A percentile compares a stretch with the other conserved stretches of the same genome.
Conservation (phyloP, 1,140 invertebrate species). For the Ips typographus region DNA sequence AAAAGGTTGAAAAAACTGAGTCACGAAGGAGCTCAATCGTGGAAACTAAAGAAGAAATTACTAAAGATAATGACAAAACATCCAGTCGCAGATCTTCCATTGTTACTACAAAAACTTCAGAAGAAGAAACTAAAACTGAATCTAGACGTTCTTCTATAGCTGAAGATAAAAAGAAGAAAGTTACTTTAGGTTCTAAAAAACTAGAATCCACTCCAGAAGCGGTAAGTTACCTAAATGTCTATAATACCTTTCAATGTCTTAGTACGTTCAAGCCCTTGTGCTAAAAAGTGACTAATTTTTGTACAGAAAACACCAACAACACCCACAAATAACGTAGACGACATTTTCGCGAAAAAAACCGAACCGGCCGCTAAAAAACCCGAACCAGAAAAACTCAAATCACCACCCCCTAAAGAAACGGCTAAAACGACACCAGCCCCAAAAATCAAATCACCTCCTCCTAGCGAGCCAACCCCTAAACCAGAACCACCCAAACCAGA, state of each 20-base stretch:
- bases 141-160: slow-evolving; percentile 64
- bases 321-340: slow-evolving; percentile 54
- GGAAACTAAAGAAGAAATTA: slow-evolving; percentile 54
- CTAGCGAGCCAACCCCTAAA: slow-evolving; percentile 48
- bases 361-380: slow-evolving; percentile 46
- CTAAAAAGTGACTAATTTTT: slow-evolving; percentile 19
- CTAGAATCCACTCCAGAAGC: slow-evolving; percentile 46
- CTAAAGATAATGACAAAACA: slow-evolving; percentile 48
- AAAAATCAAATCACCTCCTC: slow-evolving; percentile 22
- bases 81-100: slow-evolving; percentile 48
- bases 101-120: slow-evolving; percentile 40
- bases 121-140: slow-evolving; percentile 62
- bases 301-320: slow-evolving; percentile 53
- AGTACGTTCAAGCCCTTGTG: no score
- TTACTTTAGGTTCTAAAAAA: slow-evolving; percentile 42
- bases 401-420: slow-evolving; percentile 36
- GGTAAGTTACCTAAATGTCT: slow-evolving; percentile 40
- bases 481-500: slow-evolving; percentile 35
- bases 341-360: slow-evolving; percentile 48
- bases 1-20: slow-evolving; percentile 58
- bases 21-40: slow-evolving; percentile 65
- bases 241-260: no score
- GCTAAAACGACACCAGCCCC: slow-evolving; percentile 48
- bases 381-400: slow-evolving; percentile 49
- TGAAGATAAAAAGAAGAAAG: slow-evolving; percentile 59